Base-by-base conservation (phyloP, 2,797 vertebrate genomes). In the Taenioides sp. region DNA sequence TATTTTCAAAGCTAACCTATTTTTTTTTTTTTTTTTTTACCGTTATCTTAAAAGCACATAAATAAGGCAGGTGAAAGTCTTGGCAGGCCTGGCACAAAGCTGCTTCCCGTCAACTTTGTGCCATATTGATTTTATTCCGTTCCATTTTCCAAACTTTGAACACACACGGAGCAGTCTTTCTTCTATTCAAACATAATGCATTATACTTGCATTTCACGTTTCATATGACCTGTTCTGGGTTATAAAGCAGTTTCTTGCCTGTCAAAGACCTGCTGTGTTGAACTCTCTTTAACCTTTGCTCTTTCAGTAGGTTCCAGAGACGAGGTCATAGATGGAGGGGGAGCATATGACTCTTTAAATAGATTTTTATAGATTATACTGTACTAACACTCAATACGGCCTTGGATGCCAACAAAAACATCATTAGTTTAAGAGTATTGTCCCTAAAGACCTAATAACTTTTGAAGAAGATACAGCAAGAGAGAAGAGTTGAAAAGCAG, bases 361-460 rank as follows among this genome's bases (percentile, higher is more conserved):
- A 31, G 3, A 31, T 31, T 31, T 31, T 31, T 31, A 28, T 28
- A 40, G 54, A 62, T 58, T 65, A 70, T 9, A 73, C 4, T 63
- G 68, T 9, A n/a, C n/a, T n/a, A n/a, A 69, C 31, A 9, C 28
- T 43, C 12, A 76, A 80, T 25, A 78, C 79, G 72, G 55, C 25
- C 60, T 34, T n/a, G 7, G 11, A 9, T 65, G 54, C 10, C 27
- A 54, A 43, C 49, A 64, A n/a, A 49, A 25, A 23, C 23, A 49
- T 65, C 31, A 27, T 71, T 58, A 27, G 2, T n/a, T 22, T 47
- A 47, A 40, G 40, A 37, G 34, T 63, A 37, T 37, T 61, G 59
- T 61, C 59, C 20, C 7, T 61, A 3, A n/a, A 28, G 64, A 65
- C 64, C 64, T 65, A 65, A 25, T 65, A 50, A 49, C 22, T 27